Conservation (phyloP, 2,888 invertebrate species). For the Plusia festucae region DNA sequence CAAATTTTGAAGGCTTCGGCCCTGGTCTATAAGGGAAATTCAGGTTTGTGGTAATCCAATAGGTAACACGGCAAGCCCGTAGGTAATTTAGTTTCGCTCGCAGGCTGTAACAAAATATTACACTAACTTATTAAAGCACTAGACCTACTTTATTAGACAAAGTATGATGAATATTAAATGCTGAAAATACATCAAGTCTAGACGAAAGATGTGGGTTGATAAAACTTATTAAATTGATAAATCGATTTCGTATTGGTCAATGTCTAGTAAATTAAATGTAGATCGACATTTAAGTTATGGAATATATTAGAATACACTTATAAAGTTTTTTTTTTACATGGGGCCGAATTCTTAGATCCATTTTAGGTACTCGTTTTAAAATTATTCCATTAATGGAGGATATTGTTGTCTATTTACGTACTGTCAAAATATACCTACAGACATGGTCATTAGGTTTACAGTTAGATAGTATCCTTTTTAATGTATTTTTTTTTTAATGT, state of each 20-base stretch:
- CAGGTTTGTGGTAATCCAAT: constrained; percentile 16
- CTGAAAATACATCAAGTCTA: constrained; percentile 24
- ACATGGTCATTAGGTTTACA: too few species aligned
- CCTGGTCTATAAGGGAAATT: constrained; percentile 46
- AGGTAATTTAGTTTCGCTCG: constrained; percentile 4
- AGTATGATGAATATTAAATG: constrained; percentile 39
- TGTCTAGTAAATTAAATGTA: neutral
- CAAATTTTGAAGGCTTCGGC: constrained; percentile 10
- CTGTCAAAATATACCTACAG: too few species aligned
- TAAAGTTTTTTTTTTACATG: too few species aligned
- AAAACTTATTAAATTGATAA: constrained; percentile 14
- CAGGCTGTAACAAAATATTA: constrained; percentile 11
- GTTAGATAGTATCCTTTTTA: too few species aligned
- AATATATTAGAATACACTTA: too few species aligned
- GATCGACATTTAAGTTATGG: too few species aligned
- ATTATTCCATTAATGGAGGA: too few species aligned
- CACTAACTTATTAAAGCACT: constrained; percentile 20
- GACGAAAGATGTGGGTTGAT: constrained; percentile 28
- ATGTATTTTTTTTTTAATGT: too few species aligned
- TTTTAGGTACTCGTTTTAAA: too few species aligned
- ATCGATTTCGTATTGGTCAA: constrained; percentile 11
- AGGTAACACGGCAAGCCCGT: constrained; percentile 5
- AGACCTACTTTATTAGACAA: constrained; percentile 19
- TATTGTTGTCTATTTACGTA: too few species aligned
- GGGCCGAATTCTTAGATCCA: too few species aligned